These are phyloP conservation scores for Apocrypta bakeri DNA, from an alignment of 1,140 invertebrate species.

Conservation along the genomic window DNA sequence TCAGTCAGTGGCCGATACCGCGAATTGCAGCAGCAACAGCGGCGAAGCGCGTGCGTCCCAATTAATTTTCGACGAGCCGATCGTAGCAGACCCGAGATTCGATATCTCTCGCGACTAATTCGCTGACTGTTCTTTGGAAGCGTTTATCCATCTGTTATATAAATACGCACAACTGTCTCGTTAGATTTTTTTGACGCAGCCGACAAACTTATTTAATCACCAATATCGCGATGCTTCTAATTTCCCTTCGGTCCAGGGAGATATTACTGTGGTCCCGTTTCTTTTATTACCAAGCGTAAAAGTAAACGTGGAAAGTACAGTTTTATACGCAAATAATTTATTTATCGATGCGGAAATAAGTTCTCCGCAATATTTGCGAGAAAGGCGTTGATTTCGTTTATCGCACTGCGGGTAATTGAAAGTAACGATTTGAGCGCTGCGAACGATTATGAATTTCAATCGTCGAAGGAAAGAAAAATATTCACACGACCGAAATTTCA, in stretches of 20 bases:
- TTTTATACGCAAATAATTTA: too few species aligned
- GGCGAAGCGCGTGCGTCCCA: not conserved
- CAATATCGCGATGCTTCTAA: not conserved
- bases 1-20: not conserved
- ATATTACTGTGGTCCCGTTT: not conserved
- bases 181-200: not conserved
- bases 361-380: too few species aligned
- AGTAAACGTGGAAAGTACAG: too few species aligned
- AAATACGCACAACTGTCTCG: too few species aligned
- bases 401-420: too few species aligned
- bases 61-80: not conserved
- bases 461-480: too few species aligned
- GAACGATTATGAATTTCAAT: too few species aligned
- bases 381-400: too few species aligned
- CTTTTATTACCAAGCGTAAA: not conserved
- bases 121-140: conserved; percentile 17
- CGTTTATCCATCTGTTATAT: not conserved
- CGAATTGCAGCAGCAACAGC: too few species aligned
- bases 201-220: not conserved
- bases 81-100: not conserved
- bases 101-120: conserved; percentile 10
- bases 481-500: too few species aligned
- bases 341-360: too few species aligned
- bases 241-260: not conserved
- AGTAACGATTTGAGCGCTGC: too few species aligned